Evolutionary conservation across 2,797 vertebrate species (phyloP), one percentile per base, ranked within the genome.

Genomic region (Melanotaenia boesemani): DNA sequence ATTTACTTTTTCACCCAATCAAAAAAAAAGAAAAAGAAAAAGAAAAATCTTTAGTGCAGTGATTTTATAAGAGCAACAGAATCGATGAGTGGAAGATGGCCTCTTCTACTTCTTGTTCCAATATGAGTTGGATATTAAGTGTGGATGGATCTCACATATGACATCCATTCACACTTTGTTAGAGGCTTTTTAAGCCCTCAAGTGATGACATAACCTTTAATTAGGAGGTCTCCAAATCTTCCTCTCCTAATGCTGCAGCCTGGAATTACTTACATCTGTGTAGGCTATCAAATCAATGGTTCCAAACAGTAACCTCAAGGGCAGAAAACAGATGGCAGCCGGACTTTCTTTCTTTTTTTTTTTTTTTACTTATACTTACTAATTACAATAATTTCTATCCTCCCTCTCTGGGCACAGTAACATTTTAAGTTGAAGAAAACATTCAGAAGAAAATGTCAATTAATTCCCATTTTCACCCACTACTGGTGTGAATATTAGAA

Each of bases 1-100:
- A 69, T 22, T 57, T 50, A 36, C 2, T 28, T 67, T 73, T 64
- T 69, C 11, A 20, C 3, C 44, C 18, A 62, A 22, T 62, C 16
- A 52, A 15, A 4, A 22, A 11, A 50, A 22, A 22, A 44, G 9
- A 41, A 44, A 13, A 44, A 48, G 15, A 41, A 41, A 41, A 44
- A 63, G 22, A 36, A n/a, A 6, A 26, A 20, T 34, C 9, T 15
- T 61, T 24, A 39, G 34, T 56, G 48, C n/a, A n/a, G 24, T n/a
- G 30, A 39, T 1, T 61, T 12, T 37, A 13, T 1, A 61, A 16
- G 41, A 36, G 34, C 34, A 68, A 48, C n/a, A 50, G 28, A 44
- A 58, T 12, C 41, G 50, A 30, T 48, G 34, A 63, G 20, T 8
- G 52, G 30, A 44, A 36, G 57, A 36, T 39, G 58, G 44, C 18